phyloP scores from a whole-genome alignment of 2,113 vertebrate species.

The Shinisaurus crocodilurus region DNA sequence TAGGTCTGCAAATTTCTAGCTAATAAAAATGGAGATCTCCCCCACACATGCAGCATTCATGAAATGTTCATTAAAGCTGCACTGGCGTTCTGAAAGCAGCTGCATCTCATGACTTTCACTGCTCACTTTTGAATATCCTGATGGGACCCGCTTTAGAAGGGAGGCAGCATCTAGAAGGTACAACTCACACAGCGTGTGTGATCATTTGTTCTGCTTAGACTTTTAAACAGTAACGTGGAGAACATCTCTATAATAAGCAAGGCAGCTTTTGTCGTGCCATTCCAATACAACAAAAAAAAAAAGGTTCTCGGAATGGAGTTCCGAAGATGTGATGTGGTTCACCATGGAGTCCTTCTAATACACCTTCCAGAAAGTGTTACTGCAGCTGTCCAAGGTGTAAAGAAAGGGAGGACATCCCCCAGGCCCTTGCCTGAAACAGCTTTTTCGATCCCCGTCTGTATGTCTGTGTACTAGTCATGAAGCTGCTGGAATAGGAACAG shows the following conservation, averaged over 20 bases:
- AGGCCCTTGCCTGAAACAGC: background rate
- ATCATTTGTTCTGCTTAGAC: constrained; percentile 57
- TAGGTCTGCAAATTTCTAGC: constrained; percentile 65
- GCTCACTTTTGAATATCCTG: constrained; percentile 75
- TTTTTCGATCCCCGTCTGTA: background rate
- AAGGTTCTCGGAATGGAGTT: background rate
- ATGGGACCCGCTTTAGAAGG: constrained; percentile 70
- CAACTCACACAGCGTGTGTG: constrained; percentile 64
- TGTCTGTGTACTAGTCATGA: background rate
- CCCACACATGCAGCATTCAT: constrained; percentile 68
- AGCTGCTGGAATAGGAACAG: background rate
- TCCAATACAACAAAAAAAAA: constrained; percentile 50
- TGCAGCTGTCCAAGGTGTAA: background rate
- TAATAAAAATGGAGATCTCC: constrained; percentile 74
- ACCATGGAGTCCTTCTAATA: constrained; percentile 18
- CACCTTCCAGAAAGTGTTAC: background rate
- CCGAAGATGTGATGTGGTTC: background rate
- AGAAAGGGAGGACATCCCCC: background rate
- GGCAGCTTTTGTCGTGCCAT: background rate
- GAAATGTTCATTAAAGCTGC: constrained; percentile 72
- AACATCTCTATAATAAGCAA: constrained; percentile 53
- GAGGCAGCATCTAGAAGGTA: constrained; percentile 64
- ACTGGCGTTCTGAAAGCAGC: constrained; percentile 56
- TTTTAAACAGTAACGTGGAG: constrained; percentile 63
- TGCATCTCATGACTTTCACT: constrained; percentile 75